phyloP scores from a whole-genome alignment of 2,797 vertebrate genomes.

The Rhabdomys pumilio region DNA sequence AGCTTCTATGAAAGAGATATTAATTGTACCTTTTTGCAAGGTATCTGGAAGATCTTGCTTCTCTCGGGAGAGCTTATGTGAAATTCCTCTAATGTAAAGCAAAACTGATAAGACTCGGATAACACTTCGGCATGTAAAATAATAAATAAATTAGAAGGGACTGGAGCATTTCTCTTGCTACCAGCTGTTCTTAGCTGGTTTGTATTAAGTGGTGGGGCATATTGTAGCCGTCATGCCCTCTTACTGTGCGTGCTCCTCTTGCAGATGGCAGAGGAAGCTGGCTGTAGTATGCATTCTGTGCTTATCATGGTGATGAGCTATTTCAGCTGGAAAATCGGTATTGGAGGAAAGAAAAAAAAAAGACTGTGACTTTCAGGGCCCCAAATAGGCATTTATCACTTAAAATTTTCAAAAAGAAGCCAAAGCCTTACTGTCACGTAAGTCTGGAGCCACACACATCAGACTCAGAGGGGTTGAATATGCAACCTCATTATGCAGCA shows the following conservation, averaged over 20 bases:
- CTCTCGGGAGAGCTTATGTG: background rate
- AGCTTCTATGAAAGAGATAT: background rate
- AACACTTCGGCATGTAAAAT: background rate
- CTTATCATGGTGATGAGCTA: conserved; percentile 73
- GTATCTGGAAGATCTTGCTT: background rate
- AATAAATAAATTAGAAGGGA: conserved; percentile 57
- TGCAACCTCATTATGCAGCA: conserved; percentile 56
- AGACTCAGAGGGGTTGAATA: background rate
- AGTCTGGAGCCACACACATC: background rate
- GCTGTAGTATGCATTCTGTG: conserved; percentile 56
- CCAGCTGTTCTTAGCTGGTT: conserved; percentile 67
- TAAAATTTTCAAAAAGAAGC: conserved; percentile 52
- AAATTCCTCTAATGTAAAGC: background rate
- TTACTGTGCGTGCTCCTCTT: conserved; percentile 17
- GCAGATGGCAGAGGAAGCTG: conserved; percentile 73
- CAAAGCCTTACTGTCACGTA: conserved; percentile 24
- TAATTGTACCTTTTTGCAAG: background rate
- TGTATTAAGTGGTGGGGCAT: conserved; percentile 29
- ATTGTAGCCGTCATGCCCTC: background rate
- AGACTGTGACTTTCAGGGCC: conserved; percentile 58
- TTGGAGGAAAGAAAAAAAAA: background rate
- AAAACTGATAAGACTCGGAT: background rate
- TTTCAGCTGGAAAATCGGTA: conserved; percentile 72
- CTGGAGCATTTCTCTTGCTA: background rate
- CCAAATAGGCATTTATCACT: conserved; percentile 77